Conservation (phyloP, 2,113 vertebrate genomes). For the Xenopus laevis region DNA sequence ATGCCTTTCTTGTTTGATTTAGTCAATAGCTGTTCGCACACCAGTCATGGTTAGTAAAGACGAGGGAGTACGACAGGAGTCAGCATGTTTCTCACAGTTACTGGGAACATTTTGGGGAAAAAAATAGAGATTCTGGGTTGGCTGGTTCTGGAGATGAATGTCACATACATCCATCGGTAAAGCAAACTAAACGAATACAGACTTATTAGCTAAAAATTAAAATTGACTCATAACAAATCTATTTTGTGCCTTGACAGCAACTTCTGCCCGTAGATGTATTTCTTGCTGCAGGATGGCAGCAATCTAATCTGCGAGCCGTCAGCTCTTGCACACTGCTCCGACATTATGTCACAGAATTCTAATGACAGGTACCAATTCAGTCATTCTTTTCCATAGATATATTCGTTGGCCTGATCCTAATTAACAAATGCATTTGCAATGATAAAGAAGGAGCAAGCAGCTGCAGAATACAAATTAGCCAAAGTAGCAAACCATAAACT, state of each 20-base stretch:
- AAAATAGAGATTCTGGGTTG: not conserved
- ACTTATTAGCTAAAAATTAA: too few species aligned
- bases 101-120: not conserved
- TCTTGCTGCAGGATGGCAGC: conserved; percentile 13
- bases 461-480: conserved; percentile 17
- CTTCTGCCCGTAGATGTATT: conserved; percentile 8
- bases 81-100: conserved; percentile 8
- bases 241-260: conserved; percentile 13
- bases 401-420: conserved; percentile 27
- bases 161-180: too few species aligned
- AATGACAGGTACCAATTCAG: conserved; percentile 33
- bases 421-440: conserved; percentile 28
- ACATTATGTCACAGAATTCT: conserved; percentile 10
- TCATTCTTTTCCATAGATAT: conserved; percentile 27
- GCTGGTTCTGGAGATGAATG: not conserved
- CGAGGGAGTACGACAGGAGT: conserved; percentile 11
- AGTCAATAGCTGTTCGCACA: conserved; percentile 15
- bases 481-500: not conserved
- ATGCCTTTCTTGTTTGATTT: conserved; percentile 32
- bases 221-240: not conserved
- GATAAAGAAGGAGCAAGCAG: conserved; percentile 15
- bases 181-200: too few species aligned
- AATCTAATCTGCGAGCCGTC: conserved; percentile 25
- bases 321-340: conserved; percentile 6
- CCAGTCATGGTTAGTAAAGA: conserved; percentile 14